Conservation (phyloP, 2,797 vertebrate genomes). For the Eulemur rubriventer region DNA sequence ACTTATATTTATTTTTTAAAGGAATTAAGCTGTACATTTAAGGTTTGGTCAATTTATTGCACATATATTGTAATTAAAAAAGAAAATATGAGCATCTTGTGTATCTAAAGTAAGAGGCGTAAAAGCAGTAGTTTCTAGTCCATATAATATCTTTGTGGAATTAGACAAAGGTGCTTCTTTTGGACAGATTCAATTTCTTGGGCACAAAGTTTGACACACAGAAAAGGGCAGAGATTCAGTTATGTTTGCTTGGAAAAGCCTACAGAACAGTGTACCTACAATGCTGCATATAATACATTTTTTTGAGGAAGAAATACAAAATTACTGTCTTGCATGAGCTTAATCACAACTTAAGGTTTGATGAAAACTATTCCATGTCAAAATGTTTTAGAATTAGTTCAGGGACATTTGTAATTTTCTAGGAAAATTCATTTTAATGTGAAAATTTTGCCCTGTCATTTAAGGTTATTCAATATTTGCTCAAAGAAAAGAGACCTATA, state of each 20-base stretch:
- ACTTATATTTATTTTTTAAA: not conserved
- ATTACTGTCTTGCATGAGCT: not conserved
- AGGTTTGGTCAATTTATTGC: not conserved
- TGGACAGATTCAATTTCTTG: not conserved
- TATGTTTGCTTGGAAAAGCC: not conserved
- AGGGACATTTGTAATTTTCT: not conserved
- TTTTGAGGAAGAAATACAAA: not conserved
- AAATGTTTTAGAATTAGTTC: constrained; percentile 14
- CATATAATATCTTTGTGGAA: not conserved
- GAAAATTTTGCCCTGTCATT: not conserved
- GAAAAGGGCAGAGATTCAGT: not conserved
- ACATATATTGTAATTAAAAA: not conserved
- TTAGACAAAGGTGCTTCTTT: not conserved
- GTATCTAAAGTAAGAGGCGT: not conserved
- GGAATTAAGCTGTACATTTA: not conserved
- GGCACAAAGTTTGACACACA: not conserved
- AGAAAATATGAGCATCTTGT: not conserved
- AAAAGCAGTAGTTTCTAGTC: not conserved
- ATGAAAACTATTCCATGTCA: not conserved
- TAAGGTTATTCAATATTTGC: not conserved
- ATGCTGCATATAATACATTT: not conserved
- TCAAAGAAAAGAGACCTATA: not conserved
- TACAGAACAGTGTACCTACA: not conserved
- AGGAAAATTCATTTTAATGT: not conserved
- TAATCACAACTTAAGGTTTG: not conserved